Evolutionary conservation across 2,113 vertebrate species (phyloP).

Genomic region (Tyto alba): DNA sequence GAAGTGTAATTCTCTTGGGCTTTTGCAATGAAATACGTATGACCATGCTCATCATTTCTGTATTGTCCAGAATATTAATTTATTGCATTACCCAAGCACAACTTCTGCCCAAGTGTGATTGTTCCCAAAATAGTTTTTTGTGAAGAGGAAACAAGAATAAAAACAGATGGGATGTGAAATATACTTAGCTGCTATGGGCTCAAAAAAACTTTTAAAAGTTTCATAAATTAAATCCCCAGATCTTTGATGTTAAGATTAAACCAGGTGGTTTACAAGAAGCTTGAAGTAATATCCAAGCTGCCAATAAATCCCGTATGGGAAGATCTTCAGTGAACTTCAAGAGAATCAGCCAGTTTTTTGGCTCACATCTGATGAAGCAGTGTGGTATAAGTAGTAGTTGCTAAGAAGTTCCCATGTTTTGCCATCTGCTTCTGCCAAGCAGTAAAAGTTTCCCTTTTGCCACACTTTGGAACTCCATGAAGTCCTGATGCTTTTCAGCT

Average conservation of each 20-base stretch:
- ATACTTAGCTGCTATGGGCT: not conserved
- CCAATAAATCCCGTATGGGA: slow-evolving; percentile 8
- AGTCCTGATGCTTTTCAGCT: not conserved
- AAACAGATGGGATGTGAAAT: slow-evolving; percentile 42
- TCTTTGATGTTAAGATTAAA: slow-evolving; percentile 19
- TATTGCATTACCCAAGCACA: not conserved
- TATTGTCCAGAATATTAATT: not conserved
- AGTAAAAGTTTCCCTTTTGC: not conserved
- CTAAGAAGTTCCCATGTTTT: not conserved
- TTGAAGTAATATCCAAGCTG: slow-evolving; percentile 16
- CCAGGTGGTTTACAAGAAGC: slow-evolving; percentile 30
- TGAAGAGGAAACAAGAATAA: slow-evolving; percentile 3
- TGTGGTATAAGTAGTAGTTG: not conserved
- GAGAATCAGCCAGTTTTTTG: not conserved
- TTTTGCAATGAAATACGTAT: not conserved
- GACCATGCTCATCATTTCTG: not conserved
- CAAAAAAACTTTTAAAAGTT: not conserved
- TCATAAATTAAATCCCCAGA: not conserved
- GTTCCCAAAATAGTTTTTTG: slow-evolving; percentile 20
- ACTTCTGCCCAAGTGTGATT: not conserved
- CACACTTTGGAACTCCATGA: not conserved
- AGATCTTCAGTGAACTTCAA: slow-evolving; percentile 15
- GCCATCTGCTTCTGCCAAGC: not conserved
- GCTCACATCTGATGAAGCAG: not conserved
- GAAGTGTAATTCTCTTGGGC: not conserved